phyloP scores from a whole-genome alignment of 1,140 invertebrate species.

The Goniozus legneri region DNA sequence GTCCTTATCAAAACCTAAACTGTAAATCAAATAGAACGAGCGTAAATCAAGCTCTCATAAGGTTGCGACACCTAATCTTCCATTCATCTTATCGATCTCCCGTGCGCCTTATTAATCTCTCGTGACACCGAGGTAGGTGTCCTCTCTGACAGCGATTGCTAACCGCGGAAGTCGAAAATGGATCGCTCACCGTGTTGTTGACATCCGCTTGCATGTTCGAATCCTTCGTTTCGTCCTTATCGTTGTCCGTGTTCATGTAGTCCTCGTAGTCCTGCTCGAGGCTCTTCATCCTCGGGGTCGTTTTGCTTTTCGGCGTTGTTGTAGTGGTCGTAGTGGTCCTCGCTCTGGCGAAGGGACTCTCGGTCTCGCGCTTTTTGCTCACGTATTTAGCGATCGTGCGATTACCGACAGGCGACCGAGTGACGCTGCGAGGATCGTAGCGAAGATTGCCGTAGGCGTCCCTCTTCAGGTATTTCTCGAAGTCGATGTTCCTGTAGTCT shows the following conservation, averaged over 20 bases:
- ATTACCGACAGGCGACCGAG: conserved; percentile 8
- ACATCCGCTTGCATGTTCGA: conserved; percentile 36
- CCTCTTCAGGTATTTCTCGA: conserved; percentile 31
- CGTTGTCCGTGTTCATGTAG: conserved; percentile 32
- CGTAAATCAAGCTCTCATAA: too few species aligned
- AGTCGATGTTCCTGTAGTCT: conserved; percentile 36
- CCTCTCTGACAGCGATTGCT: too few species aligned
- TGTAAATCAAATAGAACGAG: too few species aligned
- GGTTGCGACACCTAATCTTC: too few species aligned
- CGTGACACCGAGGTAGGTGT: too few species aligned
- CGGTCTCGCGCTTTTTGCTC: not conserved
- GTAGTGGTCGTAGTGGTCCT: not conserved
- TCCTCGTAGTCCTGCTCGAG: conserved; percentile 41
- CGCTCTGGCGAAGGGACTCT: not conserved
- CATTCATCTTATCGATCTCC: too few species aligned
- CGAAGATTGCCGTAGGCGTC: conserved; percentile 32
- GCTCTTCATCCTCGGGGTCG: conserved; percentile 26
- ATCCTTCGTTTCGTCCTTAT: conserved; percentile 18
- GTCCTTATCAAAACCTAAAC: too few species aligned
- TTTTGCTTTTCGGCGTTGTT: not conserved
- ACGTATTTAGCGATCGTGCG: not conserved
- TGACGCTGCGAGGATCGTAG: conserved; percentile 22
- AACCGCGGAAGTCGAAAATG: not conserved
- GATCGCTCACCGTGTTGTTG: conserved; percentile 31
- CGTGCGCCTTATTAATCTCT: too few species aligned